phyloP scores from a whole-genome alignment of 2,888 invertebrate genomes.

The Andrena dorsata region DNA sequence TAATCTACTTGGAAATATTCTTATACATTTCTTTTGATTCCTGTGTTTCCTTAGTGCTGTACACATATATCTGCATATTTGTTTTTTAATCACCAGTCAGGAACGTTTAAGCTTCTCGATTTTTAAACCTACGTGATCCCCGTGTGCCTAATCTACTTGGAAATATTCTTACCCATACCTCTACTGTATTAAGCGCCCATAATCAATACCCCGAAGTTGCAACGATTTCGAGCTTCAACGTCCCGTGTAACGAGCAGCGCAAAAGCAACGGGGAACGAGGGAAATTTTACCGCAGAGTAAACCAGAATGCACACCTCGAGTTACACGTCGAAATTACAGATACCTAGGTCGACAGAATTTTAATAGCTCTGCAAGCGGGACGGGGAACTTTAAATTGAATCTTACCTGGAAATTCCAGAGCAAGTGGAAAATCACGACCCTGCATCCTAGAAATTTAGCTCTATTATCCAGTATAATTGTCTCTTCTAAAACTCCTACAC shows the following conservation, averaged over 20 bases:
- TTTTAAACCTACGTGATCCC: background rate
- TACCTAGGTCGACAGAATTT: constrained; percentile 19
- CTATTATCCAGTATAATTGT: background rate
- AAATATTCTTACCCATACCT: background rate
- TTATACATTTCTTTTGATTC: too few species aligned
- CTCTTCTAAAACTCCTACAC: background rate
- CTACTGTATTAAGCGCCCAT: too few species aligned
- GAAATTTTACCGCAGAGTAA: constrained; percentile 21
- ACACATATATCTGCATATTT: background rate
- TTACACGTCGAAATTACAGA: constrained; percentile 19
- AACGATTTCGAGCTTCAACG: background rate
- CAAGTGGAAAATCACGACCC: background rate
- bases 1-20: too few species aligned
- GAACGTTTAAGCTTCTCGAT: too few species aligned
- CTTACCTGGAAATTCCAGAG: background rate
- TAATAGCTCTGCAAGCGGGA: constrained; percentile 5
- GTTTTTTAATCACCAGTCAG: background rate
- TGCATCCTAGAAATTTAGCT: background rate
- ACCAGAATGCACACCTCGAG: background rate
- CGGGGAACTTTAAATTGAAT: constrained; percentile 26
- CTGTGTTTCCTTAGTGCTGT: background rate
- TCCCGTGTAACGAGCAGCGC: background rate
- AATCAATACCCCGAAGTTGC: background rate
- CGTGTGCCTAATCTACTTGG: background rate
- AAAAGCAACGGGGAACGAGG: constrained; percentile 4